Conservation (phyloP, 92 coral and sea anemone genomes). For the Anthopleura xanthogrammica region DNA sequence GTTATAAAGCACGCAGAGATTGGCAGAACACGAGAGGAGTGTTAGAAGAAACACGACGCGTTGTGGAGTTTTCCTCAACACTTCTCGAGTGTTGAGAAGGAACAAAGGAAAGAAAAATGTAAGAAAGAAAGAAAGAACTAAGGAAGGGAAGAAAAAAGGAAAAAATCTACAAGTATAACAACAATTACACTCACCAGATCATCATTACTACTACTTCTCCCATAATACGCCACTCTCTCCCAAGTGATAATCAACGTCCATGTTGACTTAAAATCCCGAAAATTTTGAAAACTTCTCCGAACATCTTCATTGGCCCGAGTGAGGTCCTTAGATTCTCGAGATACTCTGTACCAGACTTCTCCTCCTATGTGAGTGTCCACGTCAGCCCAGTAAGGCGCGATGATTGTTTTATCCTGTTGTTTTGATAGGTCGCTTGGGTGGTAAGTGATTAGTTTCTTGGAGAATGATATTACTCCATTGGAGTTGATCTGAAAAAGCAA, state of each 20-base stretch:
- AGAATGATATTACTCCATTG: constrained; percentile 70
- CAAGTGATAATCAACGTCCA: constrained; percentile 80
- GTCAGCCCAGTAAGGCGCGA: constrained; percentile 95
- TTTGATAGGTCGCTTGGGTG: constrained; percentile 14
- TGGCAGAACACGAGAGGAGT: no score
- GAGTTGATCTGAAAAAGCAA: constrained; percentile 46
- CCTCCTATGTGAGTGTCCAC: constrained; percentile 73
- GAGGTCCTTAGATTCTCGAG: constrained; percentile 32
- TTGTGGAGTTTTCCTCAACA: no score
- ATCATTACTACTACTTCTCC: constrained; percentile 29
- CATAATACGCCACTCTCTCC: constrained; percentile 68
- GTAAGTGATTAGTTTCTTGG: neutral
- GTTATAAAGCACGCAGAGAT: no score
- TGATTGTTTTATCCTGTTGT: constrained; percentile 34
- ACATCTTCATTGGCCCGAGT: constrained; percentile 53
- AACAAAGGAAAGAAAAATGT: neutral
- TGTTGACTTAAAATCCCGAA: constrained; percentile 45
- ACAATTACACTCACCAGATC: constrained; percentile 20
- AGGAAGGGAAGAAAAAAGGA: neutral
- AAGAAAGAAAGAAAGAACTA: neutral
- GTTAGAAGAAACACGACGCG: no score
- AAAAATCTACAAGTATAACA: no score
- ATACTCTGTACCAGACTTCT: constrained; percentile 69
- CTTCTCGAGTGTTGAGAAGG: no score
- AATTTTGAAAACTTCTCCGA: constrained; percentile 48